phyloP scores from a whole-genome alignment of 2,888 invertebrate genomes.

The Prenolepis imparis region DNA sequence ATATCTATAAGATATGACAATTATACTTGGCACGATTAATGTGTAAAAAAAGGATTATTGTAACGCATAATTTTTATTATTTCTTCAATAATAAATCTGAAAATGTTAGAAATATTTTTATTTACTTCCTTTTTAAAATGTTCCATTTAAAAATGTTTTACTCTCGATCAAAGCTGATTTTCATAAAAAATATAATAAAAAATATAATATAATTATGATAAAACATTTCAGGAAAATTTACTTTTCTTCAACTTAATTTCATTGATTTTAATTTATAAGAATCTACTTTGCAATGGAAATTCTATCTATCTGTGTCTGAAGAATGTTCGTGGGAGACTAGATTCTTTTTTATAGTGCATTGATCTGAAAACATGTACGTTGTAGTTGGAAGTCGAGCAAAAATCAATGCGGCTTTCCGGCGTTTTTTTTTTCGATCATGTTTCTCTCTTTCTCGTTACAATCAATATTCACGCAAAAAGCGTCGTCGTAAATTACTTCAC shows the following conservation, averaged over 20 bases:
- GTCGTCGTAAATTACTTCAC: constrained; percentile 62
- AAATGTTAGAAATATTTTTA: not conserved
- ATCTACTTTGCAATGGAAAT: not conserved
- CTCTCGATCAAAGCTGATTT: not conserved
- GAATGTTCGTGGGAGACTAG: not conserved
- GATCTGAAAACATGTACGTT: constrained; percentile 18
- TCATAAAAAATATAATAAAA: not conserved
- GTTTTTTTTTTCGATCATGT: not conserved
- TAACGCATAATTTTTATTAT: constrained; percentile 1
- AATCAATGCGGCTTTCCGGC: constrained; percentile 19
- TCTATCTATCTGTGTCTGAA: not conserved
- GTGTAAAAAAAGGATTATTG: not conserved
- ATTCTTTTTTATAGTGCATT: not conserved
- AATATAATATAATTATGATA: not conserved
- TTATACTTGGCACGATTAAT: not conserved
- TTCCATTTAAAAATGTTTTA: not conserved
- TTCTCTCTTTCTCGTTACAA: constrained; percentile 26
- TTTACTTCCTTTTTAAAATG: not conserved
- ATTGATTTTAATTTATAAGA: not conserved
- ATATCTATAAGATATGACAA: not conserved
- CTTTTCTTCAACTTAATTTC: not conserved
- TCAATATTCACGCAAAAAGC: constrained; percentile 68
- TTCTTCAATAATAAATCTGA: not conserved
- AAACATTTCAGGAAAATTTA: no score
- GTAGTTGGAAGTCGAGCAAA: constrained; percentile 29